Conservation (phyloP, 2,797 vertebrate species). For the Microchirus variegatus region DNA sequence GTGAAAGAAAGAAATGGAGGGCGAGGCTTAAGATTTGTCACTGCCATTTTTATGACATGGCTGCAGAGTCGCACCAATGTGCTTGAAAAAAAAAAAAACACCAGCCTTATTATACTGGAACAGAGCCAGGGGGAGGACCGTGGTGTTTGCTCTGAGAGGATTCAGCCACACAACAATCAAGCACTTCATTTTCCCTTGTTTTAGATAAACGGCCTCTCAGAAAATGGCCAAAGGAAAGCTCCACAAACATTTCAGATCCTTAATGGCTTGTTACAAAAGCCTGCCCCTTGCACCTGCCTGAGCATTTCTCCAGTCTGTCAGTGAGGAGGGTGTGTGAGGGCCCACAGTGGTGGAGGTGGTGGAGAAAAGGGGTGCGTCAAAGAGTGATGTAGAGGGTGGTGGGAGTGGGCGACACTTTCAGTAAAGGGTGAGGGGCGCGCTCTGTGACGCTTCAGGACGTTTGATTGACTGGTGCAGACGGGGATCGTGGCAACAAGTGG, state of each 20-base stretch:
- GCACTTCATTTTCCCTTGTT: not conserved
- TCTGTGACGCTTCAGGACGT: constrained; percentile 37
- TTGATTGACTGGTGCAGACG: constrained; percentile 79
- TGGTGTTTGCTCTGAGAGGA: not conserved
- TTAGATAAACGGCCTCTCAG: not conserved
- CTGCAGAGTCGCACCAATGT: constrained; percentile 20
- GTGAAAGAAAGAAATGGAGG: not conserved
- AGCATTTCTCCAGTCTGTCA: constrained; percentile 28
- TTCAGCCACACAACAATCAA: constrained; percentile 38
- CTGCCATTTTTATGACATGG: constrained; percentile 47
- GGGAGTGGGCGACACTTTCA: constrained; percentile 25
- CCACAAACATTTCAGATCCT: constrained; percentile 10
- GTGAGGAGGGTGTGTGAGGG: constrained; percentile 10
- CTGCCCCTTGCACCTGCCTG: constrained; percentile 55
- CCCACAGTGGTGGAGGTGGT: constrained; percentile 2
- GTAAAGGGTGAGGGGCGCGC: constrained; percentile 2
- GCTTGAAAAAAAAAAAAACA: constrained; percentile 29
- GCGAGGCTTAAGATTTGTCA: constrained; percentile 33
- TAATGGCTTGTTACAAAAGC: constrained; percentile 30
- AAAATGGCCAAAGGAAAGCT: not conserved
- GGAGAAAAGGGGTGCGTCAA: constrained; percentile 17
- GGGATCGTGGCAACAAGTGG: constrained; percentile 75
- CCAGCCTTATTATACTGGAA: constrained; percentile 6
- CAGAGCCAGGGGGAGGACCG: constrained; percentile 16
- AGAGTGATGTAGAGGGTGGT: constrained; percentile 41